phyloP scores from a whole-genome alignment of 2,888 invertebrate species.

The Sinelater perroti region DNA sequence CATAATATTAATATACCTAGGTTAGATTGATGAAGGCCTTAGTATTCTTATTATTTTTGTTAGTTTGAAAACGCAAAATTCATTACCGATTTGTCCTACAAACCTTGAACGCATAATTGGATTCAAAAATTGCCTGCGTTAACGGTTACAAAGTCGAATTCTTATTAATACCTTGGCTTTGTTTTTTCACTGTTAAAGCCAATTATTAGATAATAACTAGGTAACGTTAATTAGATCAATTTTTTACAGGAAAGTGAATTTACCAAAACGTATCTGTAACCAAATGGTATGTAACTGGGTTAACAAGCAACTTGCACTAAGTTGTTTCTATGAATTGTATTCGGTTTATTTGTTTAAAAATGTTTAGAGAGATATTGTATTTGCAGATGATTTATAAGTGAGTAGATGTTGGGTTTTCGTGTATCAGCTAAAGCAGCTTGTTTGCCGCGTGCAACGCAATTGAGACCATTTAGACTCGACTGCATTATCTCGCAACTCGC shows the following conservation, averaged over 20 bases:
- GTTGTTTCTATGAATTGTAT: too few species aligned
- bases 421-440: not conserved
- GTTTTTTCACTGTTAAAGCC: slow-evolving; percentile 1
- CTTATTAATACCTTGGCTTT: slow-evolving; percentile 2
- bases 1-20: too few species aligned
- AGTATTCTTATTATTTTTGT: too few species aligned
- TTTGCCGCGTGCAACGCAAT: slow-evolving; percentile 5
- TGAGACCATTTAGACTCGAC: slow-evolving; percentile 1
- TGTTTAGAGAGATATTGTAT: too few species aligned
- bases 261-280: not conserved
- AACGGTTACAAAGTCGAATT: not conserved
- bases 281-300: slow-evolving; percentile 14
- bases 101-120: slow-evolving; percentile 6
- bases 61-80: too few species aligned
- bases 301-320: slow-evolving; percentile 11
- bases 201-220: not conserved
- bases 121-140: slow-evolving; percentile 1
- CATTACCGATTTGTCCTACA: not conserved
- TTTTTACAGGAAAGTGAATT: not conserved
- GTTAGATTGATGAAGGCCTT: too few species aligned
- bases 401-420: not conserved
- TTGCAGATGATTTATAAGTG: too few species aligned
- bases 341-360: too few species aligned
- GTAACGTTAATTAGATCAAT: slow-evolving; percentile 1
- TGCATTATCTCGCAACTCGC: slow-evolving; percentile 12